Evolutionary conservation across 2,888 invertebrate species (phyloP), one percentile per base, ranked within the genome.

Genomic region (Pachycephus smyrnensis): DNA sequence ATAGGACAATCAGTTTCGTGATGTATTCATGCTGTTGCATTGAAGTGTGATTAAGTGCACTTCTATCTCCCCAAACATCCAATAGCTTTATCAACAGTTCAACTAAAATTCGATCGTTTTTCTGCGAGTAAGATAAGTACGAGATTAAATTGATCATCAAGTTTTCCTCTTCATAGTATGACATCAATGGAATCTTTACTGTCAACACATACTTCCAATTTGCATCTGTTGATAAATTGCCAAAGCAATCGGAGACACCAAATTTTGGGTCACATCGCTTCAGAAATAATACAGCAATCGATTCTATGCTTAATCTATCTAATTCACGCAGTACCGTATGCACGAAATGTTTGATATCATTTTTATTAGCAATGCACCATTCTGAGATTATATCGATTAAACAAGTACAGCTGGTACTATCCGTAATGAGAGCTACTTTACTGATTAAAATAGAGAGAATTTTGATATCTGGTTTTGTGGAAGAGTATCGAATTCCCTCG

Each of bases 1-100:
- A 92, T 30, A 94, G 85, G 23, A 96, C 90, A 0, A 97, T 92
- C 36, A 95, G 86, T 88, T 96, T 95, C 0, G 95, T 94, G 4
- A 96, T 92, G 82, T 94, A 95, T 82, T 95, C 91, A 85, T 96
- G 96, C 83, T 96, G 96, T 68, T 94, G 94, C 12, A 94, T 90
- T 78, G 95, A 94, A 0, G 94, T 93, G 30, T 95, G 94, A 76
- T 94, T 93, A 12, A 94, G 89, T 0, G 94, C 92, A 76, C 93
- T 94, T 33, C 94, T 94, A 84, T 95, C 95, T 0, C 95, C 92
- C 97, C 97, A 97, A 23, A 95, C 92, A 0, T 92, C 92, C 3
- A 95, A 86, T 55, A 96, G 86, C 82, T 94, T 93, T 0, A 93
- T 81, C 2, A 94, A 88, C 55, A 96, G 88, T 33, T 92, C 91